Evolutionary conservation across 1,140 invertebrate genomes (phyloP).

Genomic region (Bombus turneri): DNA sequence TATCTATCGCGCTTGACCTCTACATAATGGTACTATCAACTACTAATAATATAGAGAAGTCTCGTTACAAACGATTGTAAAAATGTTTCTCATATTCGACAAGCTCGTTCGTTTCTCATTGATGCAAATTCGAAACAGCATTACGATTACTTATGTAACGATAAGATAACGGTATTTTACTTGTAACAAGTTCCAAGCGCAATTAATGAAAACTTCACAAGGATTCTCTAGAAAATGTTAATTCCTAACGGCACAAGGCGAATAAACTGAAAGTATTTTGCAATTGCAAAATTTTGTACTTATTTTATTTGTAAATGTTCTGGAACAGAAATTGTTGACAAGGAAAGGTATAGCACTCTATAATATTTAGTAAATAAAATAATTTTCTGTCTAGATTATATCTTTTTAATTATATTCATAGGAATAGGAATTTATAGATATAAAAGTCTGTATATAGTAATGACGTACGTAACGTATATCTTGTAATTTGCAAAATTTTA

Average conservation of each 20-base stretch:
- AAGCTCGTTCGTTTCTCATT: background rate
- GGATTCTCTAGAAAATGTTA: background rate
- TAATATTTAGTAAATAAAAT: too few species aligned
- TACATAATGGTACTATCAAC: background rate
- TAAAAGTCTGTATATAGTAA: too few species aligned
- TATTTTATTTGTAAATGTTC: too few species aligned
- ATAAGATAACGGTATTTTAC: conserved; percentile 20
- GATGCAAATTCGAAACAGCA: background rate
- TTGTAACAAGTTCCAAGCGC: background rate
- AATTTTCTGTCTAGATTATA: background rate
- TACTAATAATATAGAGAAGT: conserved; percentile 27
- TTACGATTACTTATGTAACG: conserved; percentile 29
- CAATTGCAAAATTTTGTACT: too few species aligned
- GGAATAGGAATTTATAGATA: background rate
- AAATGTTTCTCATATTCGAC: background rate
- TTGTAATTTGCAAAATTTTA: too few species aligned
- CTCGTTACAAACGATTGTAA: conserved; percentile 7
- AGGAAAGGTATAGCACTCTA: too few species aligned
- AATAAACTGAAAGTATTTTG: too few species aligned
- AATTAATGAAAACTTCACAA: background rate
- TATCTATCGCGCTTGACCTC: conserved; percentile 28
- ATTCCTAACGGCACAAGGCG: too few species aligned
- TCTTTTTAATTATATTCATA: background rate
- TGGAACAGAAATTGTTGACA: too few species aligned
- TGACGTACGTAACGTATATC: too few species aligned